These are phyloP conservation scores for Epirrita christyi DNA, from an alignment of 2,888 invertebrate species.

Conservation along the genomic window DNA sequence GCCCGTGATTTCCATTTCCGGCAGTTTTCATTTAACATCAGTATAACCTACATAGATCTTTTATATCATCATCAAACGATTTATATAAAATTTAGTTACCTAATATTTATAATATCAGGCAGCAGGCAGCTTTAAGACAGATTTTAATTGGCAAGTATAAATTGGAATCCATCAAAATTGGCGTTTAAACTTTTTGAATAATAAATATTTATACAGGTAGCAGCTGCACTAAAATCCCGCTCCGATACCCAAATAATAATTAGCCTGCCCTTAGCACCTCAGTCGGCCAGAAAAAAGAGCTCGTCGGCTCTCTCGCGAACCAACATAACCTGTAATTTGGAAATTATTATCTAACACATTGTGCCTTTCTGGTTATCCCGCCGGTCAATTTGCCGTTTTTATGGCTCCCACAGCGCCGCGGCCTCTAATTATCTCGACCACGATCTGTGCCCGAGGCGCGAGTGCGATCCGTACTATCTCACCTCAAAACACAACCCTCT, in stretches of 20 bases:
- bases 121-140: slow-evolving; percentile 29
- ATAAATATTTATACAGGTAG: slow-evolving; percentile 85
- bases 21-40: slow-evolving; percentile 22
- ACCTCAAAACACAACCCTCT: slow-evolving; percentile 40
- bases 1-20: slow-evolving; percentile 2
- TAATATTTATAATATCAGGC: slow-evolving; percentile 33
- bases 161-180: slow-evolving; percentile 78
- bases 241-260: slow-evolving; percentile 84
- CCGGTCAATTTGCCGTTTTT: slow-evolving; percentile 85
- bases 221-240: slow-evolving; percentile 82
- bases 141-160: slow-evolving; percentile 57
- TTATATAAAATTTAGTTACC: slow-evolving; percentile 1
- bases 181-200: slow-evolving; percentile 78
- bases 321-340: slow-evolving; percentile 83
- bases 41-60: slow-evolving; percentile 22
- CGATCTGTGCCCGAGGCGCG: slow-evolving; percentile 78
- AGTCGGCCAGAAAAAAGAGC: slow-evolving; percentile 77
- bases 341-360: slow-evolving; percentile 86
- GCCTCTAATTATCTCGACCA: slow-evolving; percentile 83
- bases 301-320: slow-evolving; percentile 75
- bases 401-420: slow-evolving; percentile 83
- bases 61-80: slow-evolving; percentile 29
- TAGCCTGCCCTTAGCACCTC: slow-evolving; percentile 84
- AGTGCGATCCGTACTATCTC: slow-evolving; percentile 43
- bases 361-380: slow-evolving; percentile 85